phyloP scores from a whole-genome alignment of 2,797 vertebrate species.

The Nyctalus aviator region DNA sequence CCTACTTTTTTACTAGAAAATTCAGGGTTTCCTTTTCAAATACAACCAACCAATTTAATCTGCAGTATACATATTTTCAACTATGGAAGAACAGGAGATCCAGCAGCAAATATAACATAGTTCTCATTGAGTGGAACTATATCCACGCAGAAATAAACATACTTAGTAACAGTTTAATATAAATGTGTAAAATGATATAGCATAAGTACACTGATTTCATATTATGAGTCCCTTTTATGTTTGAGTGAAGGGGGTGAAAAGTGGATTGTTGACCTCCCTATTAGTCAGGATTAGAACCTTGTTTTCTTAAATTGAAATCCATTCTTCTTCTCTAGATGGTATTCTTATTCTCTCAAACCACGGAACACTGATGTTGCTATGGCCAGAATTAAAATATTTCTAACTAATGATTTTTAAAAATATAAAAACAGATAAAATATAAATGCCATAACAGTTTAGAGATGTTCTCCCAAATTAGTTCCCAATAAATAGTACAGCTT shows the following conservation, averaged over 20 bases:
- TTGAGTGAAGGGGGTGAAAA: neutral
- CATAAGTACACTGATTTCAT: neutral
- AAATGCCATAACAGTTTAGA: neutral
- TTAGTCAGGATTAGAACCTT: neutral
- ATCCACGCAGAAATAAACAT: neutral
- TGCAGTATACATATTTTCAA: neutral
- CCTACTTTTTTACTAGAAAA: slow-evolving; percentile 13
- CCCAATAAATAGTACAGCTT: neutral
- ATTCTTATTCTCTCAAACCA: neutral
- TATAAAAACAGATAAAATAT: neutral
- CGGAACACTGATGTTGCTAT: neutral
- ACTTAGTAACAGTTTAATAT: neutral
- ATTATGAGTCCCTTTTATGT: neutral
- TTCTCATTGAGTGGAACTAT: neutral
- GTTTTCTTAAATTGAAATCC: neutral
- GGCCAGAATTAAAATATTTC: slow-evolving; percentile 35
- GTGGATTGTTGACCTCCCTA: neutral
- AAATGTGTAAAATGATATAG: neutral
- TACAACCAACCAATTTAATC: neutral
- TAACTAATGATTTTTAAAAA: slow-evolving; percentile 10
- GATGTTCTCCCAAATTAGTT: neutral
- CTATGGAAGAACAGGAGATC: neutral
- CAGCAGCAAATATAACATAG: neutral
- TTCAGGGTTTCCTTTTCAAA: slow-evolving; percentile 5
- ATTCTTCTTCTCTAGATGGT: neutral